A percentile compares a stretch with the other conserved stretches of the same genome.
Conservation (phyloP, 2,888 invertebrate genomes). For the Drosophila tripunctata region DNA sequence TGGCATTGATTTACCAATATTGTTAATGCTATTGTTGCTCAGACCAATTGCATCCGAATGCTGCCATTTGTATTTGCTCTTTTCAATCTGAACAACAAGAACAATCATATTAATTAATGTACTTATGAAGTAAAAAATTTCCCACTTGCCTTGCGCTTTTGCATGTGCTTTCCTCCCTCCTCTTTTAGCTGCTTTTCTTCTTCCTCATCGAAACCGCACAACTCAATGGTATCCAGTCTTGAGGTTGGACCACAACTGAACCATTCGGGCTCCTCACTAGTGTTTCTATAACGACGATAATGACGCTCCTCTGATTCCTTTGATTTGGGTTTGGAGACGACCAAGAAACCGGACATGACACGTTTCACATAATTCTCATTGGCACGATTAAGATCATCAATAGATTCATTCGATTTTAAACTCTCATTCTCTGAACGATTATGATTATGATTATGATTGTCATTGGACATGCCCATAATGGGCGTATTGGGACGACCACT, state of each 20-base stretch:
- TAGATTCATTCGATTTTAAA: conserved; percentile 59
- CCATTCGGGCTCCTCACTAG: conserved; percentile 83
- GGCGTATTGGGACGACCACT: conserved; percentile 63
- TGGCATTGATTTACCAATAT: conserved; percentile 14
- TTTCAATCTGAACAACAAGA: conserved; percentile 34
- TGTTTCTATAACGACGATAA: conserved; percentile 74
- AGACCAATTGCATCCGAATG: conserved; percentile 37
- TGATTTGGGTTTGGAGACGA: conserved; percentile 80
- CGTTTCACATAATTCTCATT: conserved; percentile 82
- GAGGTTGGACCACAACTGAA: conserved; percentile 83
- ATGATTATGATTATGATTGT: conserved; percentile 30
- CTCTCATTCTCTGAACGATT: conserved; percentile 59
- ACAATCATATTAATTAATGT: neutral
- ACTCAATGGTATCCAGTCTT: conserved; percentile 82
- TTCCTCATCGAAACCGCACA: conserved; percentile 82
- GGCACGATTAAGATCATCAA: conserved; percentile 61
- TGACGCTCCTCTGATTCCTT: conserved; percentile 77
- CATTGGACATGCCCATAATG: conserved; percentile 59
- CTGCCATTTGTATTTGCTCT: conserved; percentile 57
- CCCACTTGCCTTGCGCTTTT: conserved; percentile 67
- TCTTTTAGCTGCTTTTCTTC: conserved; percentile 62
- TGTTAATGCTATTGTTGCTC: conserved; percentile 22
- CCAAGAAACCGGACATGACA: conserved; percentile 78
- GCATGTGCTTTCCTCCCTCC: conserved; percentile 41
- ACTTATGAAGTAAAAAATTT: too few relatives aligned